Evolutionary conservation across 1,140 invertebrate genomes (phyloP).

Genomic region (Aphaenogaster rudis): DNA sequence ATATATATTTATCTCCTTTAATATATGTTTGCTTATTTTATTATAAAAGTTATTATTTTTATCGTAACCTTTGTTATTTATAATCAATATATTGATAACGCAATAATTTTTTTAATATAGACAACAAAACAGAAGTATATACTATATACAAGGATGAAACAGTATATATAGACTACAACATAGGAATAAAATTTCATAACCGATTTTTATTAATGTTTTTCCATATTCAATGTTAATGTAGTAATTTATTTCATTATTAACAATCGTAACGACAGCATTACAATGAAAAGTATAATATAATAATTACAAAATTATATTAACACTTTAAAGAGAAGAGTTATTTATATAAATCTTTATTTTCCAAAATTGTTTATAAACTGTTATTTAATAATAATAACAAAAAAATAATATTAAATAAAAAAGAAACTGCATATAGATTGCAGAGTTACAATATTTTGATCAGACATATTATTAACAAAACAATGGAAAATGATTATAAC

Average conservation of each 20-base stretch:
- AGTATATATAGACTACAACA: background rate
- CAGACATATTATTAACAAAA: background rate
- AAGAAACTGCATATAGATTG: background rate
- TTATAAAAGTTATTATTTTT: slow-evolving; percentile 1
- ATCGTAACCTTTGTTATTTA: background rate
- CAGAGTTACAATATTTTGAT: background rate
- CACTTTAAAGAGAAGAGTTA: background rate
- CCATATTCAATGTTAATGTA: background rate
- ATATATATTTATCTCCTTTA: background rate
- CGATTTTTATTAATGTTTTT: slow-evolving; percentile 8
- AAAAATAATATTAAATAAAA: background rate
- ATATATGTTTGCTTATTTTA: background rate
- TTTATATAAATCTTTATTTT: background rate
- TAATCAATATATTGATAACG: background rate
- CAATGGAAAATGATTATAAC: background rate
- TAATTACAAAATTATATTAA: slow-evolving; percentile 4
- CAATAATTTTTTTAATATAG: background rate
- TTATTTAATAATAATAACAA: background rate
- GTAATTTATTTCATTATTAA: background rate
- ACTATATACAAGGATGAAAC: background rate
- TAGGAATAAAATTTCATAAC: background rate
- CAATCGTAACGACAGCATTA: background rate
- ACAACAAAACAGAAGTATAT: slow-evolving; percentile 15
- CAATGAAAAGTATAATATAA: background rate
- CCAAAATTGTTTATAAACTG: background rate